These are phyloP conservation scores for Mellivora capensis DNA, from an alignment of 2,113 vertebrate species.

Conservation along the genomic window DNA sequence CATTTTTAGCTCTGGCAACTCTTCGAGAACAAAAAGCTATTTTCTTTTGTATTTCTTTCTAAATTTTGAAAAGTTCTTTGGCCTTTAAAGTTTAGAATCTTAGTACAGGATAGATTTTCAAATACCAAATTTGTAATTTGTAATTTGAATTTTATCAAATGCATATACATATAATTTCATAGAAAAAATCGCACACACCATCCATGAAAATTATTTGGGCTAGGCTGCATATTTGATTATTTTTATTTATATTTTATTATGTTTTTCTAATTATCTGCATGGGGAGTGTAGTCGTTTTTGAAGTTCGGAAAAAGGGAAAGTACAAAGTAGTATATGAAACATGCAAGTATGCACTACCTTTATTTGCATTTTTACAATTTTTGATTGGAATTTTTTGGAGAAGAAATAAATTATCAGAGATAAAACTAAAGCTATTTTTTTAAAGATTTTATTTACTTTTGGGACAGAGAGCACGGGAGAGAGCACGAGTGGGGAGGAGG, in stretches of 20 bases:
- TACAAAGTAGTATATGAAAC: not conserved
- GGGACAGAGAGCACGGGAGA: no score
- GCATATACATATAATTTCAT: not conserved
- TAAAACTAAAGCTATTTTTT: not conserved
- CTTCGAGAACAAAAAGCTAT: conserved; percentile 33
- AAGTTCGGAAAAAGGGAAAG: not conserved
- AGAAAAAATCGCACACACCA: not conserved
- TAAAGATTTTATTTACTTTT: not conserved
- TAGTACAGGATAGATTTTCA: not conserved
- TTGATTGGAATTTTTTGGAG: not conserved
- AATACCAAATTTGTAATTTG: not conserved
- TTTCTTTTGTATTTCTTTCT: conserved; percentile 25
- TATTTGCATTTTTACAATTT: not conserved
- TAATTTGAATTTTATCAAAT: conserved; percentile 23
- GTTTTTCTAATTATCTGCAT: conserved; percentile 2
- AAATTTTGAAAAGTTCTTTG: not conserved
- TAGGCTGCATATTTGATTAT: not conserved
- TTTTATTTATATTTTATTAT: not conserved
- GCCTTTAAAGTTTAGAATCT: not conserved
- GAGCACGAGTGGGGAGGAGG: no score
- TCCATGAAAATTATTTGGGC: not conserved
- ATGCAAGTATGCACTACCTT: not conserved
- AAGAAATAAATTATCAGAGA: conserved; percentile 19
- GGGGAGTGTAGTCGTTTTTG: not conserved
- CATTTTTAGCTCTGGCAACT: conserved; percentile 34